phyloP scores from a whole-genome alignment of 2,113 vertebrate genomes.

The Hepsetus odoe region DNA sequence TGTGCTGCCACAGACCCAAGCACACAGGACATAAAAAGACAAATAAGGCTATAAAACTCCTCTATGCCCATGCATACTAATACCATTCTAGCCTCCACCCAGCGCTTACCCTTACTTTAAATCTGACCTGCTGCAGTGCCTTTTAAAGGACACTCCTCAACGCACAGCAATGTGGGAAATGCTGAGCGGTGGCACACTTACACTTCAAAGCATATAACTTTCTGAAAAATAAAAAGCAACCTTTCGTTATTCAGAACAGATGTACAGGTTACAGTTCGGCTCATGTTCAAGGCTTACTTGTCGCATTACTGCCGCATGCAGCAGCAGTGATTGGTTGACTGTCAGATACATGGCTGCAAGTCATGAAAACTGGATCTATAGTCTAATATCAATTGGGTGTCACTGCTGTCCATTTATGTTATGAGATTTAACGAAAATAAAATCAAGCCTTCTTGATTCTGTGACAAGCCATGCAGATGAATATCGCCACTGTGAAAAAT shows the following conservation, averaged over 20 bases:
- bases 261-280: not conserved
- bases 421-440: not conserved
- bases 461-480: not conserved
- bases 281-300: not conserved
- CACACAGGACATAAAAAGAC: constrained; percentile 62
- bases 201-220: not conserved
- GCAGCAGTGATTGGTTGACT: not conserved
- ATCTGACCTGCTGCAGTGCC: constrained; percentile 34
- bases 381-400: not conserved
- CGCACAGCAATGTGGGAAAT: constrained; percentile 1
- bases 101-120: constrained; percentile 37
- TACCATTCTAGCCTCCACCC: constrained; percentile 14
- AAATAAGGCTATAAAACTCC: constrained; percentile 60
- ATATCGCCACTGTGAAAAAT: not conserved
- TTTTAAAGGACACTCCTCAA: constrained; percentile 39
- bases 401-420: not conserved
- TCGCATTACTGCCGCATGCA: not conserved
- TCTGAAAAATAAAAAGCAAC: not conserved
- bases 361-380: not conserved
- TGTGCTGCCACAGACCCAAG: constrained; percentile 52
- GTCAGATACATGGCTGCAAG: not conserved
- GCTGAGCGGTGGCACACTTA: not conserved
- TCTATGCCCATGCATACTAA: constrained; percentile 58
- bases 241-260: constrained; percentile 1
- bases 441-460: no score